Percentiles rank a stretch among this genome's conserved stretches.
These are phyloP conservation scores for Haliclona indistincta DNA, from an alignment of 37 sponge, comb jelly and placozoan genomes.

Conservation along the genomic window DNA sequence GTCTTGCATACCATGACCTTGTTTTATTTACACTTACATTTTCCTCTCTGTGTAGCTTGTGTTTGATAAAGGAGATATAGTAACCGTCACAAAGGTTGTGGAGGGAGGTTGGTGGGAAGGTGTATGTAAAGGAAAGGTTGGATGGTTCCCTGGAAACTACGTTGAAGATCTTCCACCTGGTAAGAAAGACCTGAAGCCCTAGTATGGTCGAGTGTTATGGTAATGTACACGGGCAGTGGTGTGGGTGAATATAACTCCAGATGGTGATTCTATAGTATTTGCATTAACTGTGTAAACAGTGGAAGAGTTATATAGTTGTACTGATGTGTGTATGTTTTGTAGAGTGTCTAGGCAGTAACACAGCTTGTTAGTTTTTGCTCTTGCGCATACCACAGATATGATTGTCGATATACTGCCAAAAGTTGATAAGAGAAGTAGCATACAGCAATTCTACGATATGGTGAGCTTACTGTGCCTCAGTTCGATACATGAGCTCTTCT, in stretches of 20 bases:
- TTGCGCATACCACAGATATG: too few relatives aligned
- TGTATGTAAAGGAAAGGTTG: conserved; percentile 54
- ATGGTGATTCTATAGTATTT: too few relatives aligned
- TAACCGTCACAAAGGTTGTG: conserved; percentile 74
- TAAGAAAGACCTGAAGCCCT: conserved; percentile 11
- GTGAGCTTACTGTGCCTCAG: conserved; percentile 10
- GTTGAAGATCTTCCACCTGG: conserved; percentile 73
- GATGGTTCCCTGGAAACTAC: conserved; percentile 95
- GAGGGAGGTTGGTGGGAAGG: conserved; percentile 99
- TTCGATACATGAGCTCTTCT: neutral
- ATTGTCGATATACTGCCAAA: too few relatives aligned
- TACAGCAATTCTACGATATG: conserved; percentile 65
- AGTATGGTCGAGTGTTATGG: too few relatives aligned
- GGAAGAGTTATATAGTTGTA: too few relatives aligned
- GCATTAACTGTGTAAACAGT: too few relatives aligned
- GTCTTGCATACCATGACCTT: too few relatives aligned
- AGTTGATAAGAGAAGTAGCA: conserved; percentile 44
- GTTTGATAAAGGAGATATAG: conserved; percentile 83
- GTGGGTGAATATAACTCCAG: too few relatives aligned
- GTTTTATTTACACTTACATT: neutral
- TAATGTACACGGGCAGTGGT: too few relatives aligned
- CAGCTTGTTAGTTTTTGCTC: neutral
- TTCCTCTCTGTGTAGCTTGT: conserved; percentile 46
- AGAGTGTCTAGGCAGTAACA: neutral
- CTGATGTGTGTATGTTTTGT: neutral